A percentile compares a stretch with the other conserved stretches of the same genome.
Evolutionary conservation across 2,888 invertebrate genomes (phyloP).

Genomic region (Drosophila sordidula): DNA sequence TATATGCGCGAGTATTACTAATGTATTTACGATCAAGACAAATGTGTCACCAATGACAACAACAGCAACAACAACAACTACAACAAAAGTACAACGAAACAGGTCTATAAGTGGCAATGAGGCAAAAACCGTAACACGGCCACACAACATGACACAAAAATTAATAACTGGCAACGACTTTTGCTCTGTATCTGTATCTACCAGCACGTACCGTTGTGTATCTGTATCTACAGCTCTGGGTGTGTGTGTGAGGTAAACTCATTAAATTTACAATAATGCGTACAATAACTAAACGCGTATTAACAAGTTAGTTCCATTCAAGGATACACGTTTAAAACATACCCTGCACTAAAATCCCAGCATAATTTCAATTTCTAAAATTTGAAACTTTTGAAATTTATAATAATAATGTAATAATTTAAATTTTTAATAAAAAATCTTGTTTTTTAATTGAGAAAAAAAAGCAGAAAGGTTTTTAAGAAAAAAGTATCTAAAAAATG

Average conservation of each 20-base stretch:
- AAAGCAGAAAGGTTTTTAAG: no score
- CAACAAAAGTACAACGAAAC: constrained; percentile 29
- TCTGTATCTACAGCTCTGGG: constrained; percentile 26
- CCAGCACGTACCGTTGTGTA: constrained; percentile 7
- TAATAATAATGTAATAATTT: no score
- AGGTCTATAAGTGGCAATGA: constrained; percentile 71
- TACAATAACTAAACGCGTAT: constrained; percentile 71
- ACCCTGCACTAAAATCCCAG: constrained; percentile 15
- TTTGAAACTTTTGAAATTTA: no score
- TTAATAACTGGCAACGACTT: constrained; percentile 69
- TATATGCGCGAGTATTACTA: constrained; percentile 52
- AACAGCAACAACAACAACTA: constrained; percentile 7
- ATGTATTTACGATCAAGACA: constrained; percentile 76
- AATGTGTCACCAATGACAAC: constrained; percentile 73
- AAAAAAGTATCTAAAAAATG: no score
- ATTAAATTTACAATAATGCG: constrained; percentile 78
- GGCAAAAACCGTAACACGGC: constrained; percentile 75
- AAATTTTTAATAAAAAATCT: no score
- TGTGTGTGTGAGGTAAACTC: constrained; percentile 60
- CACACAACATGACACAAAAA: constrained; percentile 77
- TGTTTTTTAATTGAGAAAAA: no score
- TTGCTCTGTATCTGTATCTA: constrained; percentile 46
- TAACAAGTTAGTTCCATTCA: constrained; percentile 22
- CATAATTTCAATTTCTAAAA: no score
- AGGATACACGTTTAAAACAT: not conserved